Conservation (phyloP, 2,113 vertebrate species). For the Channa maculata region DNA sequence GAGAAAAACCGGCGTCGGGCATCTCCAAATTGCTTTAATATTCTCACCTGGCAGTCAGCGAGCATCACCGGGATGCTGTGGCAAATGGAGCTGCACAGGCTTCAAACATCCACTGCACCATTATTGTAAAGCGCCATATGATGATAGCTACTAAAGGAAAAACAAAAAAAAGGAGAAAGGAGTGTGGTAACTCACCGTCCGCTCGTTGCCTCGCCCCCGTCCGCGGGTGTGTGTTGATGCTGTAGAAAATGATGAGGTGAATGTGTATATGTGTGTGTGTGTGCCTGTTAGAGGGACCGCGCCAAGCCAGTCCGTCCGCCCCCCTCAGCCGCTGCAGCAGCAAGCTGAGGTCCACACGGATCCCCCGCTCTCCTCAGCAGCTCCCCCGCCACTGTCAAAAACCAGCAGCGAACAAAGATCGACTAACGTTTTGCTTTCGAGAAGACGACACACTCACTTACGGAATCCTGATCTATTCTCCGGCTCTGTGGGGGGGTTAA, state of each 20-base stretch:
- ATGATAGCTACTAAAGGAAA: neutral
- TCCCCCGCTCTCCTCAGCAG: slow-evolving; percentile 60
- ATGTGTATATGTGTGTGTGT: slow-evolving; percentile 1
- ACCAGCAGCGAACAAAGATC: slow-evolving; percentile 65
- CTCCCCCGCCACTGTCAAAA: slow-evolving; percentile 63
- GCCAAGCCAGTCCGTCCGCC: slow-evolving; percentile 55
- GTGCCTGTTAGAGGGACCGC: slow-evolving; percentile 43
- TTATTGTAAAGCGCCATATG: slow-evolving; percentile 40
- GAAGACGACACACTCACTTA: neutral
- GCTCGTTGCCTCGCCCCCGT: slow-evolving; percentile 25
- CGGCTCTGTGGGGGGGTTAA: neutral
- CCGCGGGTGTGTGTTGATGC: slow-evolving; percentile 42
- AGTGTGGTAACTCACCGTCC: slow-evolving; percentile 68
- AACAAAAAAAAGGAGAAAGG: neutral
- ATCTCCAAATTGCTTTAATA: slow-evolving; percentile 55
- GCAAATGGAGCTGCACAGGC: slow-evolving; percentile 22
- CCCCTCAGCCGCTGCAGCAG: slow-evolving; percentile 72
- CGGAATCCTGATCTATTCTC: neutral
- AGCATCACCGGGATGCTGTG: slow-evolving; percentile 52
- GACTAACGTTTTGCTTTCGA: neutral
- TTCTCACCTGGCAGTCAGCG: slow-evolving; percentile 56
- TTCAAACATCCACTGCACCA: slow-evolving; percentile 68
- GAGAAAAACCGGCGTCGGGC: slow-evolving; percentile 4
- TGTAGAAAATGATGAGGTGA: slow-evolving; percentile 42
- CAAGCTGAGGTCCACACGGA: slow-evolving; percentile 70